These are phyloP conservation scores for Dipodomys ordii DNA, from an alignment of 2,113 vertebrate genomes.

Conservation along the genomic window DNA sequence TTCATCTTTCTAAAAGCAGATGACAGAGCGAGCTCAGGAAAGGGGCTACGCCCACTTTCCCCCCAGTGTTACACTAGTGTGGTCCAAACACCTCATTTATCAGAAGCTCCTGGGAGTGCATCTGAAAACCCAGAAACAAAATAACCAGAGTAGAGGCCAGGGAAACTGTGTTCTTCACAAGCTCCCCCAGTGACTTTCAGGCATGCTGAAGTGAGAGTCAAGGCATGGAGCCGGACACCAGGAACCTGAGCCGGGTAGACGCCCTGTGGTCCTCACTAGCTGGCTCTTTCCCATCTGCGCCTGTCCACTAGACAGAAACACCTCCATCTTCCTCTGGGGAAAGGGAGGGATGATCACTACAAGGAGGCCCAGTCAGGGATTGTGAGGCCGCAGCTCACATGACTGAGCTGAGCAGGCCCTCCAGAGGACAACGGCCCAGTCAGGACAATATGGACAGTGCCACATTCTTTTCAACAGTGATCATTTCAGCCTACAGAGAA, in stretches of 20 bases:
- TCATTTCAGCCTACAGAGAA: slow-evolving; percentile 64
- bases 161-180: not conserved
- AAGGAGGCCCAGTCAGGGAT: not conserved
- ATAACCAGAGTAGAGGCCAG: not conserved
- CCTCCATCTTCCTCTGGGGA: not conserved
- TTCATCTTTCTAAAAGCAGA: not conserved
- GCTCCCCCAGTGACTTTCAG: not conserved
- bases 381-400: slow-evolving; percentile 27
- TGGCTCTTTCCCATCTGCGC: not conserved
- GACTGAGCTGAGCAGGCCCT: not conserved
- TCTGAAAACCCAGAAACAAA: not conserved
- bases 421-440: slow-evolving; percentile 51
- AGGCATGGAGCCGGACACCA: not conserved
- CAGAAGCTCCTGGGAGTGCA: not conserved
- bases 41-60: not conserved
- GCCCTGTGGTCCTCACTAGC: not conserved
- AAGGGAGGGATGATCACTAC: not conserved
- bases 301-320: not conserved
- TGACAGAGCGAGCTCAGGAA: not conserved
- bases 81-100: too few relatives aligned
- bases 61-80: not conserved
- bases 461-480: slow-evolving; percentile 71
- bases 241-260: too few relatives aligned
- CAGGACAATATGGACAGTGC: slow-evolving; percentile 67
- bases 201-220: not conserved